These are phyloP conservation scores for Plebejus anna DNA, from an alignment of 2,888 invertebrate genomes.

Conservation along the genomic window DNA sequence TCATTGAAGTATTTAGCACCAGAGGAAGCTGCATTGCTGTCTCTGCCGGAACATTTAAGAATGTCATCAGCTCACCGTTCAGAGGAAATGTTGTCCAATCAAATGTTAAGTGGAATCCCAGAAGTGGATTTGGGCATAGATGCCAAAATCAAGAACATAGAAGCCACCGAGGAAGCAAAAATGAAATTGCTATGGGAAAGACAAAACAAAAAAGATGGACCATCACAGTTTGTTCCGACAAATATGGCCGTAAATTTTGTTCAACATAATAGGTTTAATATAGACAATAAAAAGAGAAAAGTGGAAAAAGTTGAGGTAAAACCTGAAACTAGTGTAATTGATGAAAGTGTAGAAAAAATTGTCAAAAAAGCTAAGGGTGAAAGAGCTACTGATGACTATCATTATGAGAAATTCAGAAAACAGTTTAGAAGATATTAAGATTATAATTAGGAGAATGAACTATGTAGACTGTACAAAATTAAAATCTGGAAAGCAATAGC, in stretches of 20 bases:
- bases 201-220: constrained; percentile 94
- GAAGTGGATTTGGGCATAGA: constrained; percentile 99
- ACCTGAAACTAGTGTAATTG: constrained; percentile 57
- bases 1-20: constrained; percentile 86
- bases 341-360: constrained; percentile 74
- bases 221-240: constrained; percentile 97
- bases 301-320: constrained; percentile 76
- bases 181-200: constrained; percentile 93
- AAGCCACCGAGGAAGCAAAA: constrained; percentile 99
- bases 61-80: constrained; percentile 92
- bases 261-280: constrained; percentile 97
- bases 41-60: constrained; percentile 93
- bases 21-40: constrained; percentile 93
- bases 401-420: constrained; percentile 97
- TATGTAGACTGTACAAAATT: not conserved
- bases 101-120: constrained; percentile 99
- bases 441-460: not conserved
- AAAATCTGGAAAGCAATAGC: not conserved
- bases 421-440: constrained; percentile 89
- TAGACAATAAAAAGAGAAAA: constrained; percentile 86
- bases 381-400: constrained; percentile 97
- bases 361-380: constrained; percentile 87
- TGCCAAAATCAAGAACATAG: constrained; percentile 98
- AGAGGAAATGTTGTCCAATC: constrained; percentile 99
- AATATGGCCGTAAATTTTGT: constrained; percentile 99